phyloP scores from a whole-genome alignment of 92 coral and sea anemone species.

The Epizoanthus ramosus region DNA sequence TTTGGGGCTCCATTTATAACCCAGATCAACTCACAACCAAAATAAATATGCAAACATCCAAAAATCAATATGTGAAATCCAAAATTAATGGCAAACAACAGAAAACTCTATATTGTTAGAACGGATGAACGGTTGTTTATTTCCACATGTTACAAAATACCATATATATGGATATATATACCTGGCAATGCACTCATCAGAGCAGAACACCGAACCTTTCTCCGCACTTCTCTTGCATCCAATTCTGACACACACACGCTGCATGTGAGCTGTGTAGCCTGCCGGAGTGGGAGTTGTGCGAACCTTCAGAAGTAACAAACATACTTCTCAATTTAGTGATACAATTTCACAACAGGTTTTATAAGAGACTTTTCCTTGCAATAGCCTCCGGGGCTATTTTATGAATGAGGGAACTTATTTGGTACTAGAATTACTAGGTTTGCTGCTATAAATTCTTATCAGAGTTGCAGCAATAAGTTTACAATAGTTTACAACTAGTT shows the following conservation, averaged over 20 bases:
- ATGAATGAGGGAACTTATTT: too few species aligned
- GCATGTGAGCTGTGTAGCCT: constrained; percentile 56
- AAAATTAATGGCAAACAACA: too few species aligned
- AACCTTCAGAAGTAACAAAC: constrained; percentile 44
- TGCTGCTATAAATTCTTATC: too few species aligned
- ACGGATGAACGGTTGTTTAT: background rate
- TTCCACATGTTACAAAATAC: background rate
- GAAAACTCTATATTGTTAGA: too few species aligned
- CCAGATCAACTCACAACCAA: too few species aligned
- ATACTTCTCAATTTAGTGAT: background rate
- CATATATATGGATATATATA: constrained; percentile 1
- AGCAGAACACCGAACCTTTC: constrained; percentile 83
- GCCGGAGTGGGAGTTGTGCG: constrained; percentile 98
- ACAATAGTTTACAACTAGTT: too few species aligned
- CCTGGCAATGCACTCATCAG: constrained; percentile 82
- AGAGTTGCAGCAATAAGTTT: too few species aligned
- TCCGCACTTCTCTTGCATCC: constrained; percentile 72
- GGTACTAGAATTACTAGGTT: too few species aligned
- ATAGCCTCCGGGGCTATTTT: too few species aligned
- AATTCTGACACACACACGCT: constrained; percentile 64
- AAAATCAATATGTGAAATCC: background rate
- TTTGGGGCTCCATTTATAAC: too few species aligned
- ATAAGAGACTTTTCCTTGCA: too few species aligned
- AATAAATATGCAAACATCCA: background rate
- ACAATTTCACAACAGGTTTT: too few species aligned